Conservation (phyloP, 2,888 invertebrate species). For the Tinea pellionella region DNA sequence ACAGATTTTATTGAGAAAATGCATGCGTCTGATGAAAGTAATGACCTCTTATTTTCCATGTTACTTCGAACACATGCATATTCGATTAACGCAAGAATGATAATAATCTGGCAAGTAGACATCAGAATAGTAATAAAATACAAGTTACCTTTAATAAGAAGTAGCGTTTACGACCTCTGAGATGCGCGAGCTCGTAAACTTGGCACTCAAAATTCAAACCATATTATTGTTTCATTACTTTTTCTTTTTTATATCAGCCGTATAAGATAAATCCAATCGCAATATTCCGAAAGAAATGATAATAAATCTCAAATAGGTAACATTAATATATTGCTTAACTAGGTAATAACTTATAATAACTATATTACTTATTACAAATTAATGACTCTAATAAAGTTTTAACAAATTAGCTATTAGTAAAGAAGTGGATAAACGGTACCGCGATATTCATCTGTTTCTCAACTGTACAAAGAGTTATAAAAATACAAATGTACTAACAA, state of each 20-base stretch:
- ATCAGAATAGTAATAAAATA: constrained; percentile 13
- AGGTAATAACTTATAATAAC: not conserved
- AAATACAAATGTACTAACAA: not conserved
- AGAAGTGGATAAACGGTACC: not conserved
- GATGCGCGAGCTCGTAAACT: constrained; percentile 14
- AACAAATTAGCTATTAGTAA: not conserved
- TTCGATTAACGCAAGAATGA: constrained; percentile 12
- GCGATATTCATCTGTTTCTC: not conserved
- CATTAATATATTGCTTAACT: not conserved
- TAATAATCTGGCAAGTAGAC: constrained; percentile 11
- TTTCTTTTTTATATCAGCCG: not conserved
- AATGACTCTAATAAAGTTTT: not conserved
- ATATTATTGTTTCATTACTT: constrained; percentile 10
- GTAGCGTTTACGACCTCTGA: constrained; percentile 13
- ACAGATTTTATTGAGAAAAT: not conserved
- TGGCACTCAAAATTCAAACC: constrained; percentile 14
- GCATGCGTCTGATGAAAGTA: not conserved
- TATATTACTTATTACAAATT: not conserved
- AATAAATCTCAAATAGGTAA: not conserved
- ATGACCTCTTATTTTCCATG: not conserved
- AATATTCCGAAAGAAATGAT: not conserved
- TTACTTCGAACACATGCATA: not conserved
- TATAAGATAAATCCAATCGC: constrained; percentile 5
- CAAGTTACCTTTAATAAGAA: constrained; percentile 15
- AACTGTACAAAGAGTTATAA: not conserved